A percentile compares a stretch with the other conserved stretches of the same genome.
Evolutionary conservation across 1,140 invertebrate genomes (phyloP).

Genomic region (Bombus confusus): DNA sequence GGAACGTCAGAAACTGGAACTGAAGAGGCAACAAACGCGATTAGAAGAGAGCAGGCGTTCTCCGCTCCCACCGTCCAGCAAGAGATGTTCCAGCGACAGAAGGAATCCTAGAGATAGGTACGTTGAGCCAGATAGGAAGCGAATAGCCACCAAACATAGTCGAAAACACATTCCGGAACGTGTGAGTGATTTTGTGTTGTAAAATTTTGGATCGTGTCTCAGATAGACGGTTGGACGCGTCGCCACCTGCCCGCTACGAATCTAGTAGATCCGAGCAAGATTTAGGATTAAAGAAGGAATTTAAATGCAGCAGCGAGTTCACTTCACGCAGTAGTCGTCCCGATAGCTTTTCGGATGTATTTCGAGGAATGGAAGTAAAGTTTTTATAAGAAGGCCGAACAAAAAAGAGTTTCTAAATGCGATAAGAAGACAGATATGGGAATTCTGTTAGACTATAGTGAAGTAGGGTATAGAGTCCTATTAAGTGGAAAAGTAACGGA

Average conservation of each 20-base stretch:
- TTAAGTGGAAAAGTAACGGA: too few species aligned
- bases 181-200: constrained; percentile 75
- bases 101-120: constrained; percentile 78
- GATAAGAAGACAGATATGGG: too few species aligned
- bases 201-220: constrained; percentile 78
- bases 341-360: constrained; percentile 77
- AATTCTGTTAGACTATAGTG: too few species aligned
- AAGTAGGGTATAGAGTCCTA: too few species aligned
- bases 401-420: too few species aligned
- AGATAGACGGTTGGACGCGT: constrained; percentile 77
- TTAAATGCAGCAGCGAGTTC: constrained; percentile 77
- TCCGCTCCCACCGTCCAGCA: constrained; percentile 78
- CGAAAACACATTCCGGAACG: constrained; percentile 76
- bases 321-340: constrained; percentile 76
- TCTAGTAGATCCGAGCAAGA: constrained; percentile 78
- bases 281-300: constrained; percentile 78
- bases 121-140: constrained; percentile 77
- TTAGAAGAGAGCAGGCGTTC: constrained; percentile 78
- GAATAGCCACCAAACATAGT: constrained; percentile 75
- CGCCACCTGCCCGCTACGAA: constrained; percentile 77
- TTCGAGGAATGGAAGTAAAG: constrained; percentile 78
- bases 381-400: too few species aligned
- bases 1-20: constrained; percentile 90
- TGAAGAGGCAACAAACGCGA: constrained; percentile 88
- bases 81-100: constrained; percentile 75